phyloP scores from a whole-genome alignment of 2,797 vertebrate species.

The Enteromius trimaculatus region DNA sequence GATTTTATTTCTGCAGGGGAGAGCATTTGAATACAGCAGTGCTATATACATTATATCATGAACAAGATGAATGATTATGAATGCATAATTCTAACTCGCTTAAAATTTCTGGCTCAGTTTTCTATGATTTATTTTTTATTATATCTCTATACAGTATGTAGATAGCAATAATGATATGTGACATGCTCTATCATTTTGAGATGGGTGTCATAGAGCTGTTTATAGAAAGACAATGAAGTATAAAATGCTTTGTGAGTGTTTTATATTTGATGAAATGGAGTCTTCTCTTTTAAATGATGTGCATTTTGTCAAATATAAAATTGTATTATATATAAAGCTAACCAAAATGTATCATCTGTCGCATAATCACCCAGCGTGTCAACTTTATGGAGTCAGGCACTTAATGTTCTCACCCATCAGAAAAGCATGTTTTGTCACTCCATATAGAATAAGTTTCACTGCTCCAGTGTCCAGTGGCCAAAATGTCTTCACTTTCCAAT shows the following conservation, averaged over 20 bases:
- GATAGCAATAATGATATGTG: not conserved
- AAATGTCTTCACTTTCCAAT: not conserved
- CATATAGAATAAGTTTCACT: not conserved
- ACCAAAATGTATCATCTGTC: not conserved
- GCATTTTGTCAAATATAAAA: not conserved
- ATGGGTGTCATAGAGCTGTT: not conserved
- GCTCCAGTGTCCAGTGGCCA: not conserved
- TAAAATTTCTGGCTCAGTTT: not conserved
- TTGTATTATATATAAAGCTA: not conserved
- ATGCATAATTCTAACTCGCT: not conserved
- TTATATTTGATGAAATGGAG: not conserved
- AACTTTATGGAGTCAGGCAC: not conserved
- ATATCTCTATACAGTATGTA: not conserved
- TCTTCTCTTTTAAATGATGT: not conserved
- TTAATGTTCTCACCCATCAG: not conserved
- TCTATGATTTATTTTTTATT: not conserved
- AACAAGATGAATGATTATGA: slow-evolving; percentile 8
- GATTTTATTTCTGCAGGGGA: not conserved
- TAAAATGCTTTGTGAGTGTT: not conserved
- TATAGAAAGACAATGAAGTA: not conserved
- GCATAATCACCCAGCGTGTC: not conserved
- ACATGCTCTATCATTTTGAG: not conserved
- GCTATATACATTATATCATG: not conserved
- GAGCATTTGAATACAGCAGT: not conserved
- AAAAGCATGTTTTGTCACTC: not conserved